Conservation (phyloP, 1,140 invertebrate species). For the Dinoponera quadriceps region DNA sequence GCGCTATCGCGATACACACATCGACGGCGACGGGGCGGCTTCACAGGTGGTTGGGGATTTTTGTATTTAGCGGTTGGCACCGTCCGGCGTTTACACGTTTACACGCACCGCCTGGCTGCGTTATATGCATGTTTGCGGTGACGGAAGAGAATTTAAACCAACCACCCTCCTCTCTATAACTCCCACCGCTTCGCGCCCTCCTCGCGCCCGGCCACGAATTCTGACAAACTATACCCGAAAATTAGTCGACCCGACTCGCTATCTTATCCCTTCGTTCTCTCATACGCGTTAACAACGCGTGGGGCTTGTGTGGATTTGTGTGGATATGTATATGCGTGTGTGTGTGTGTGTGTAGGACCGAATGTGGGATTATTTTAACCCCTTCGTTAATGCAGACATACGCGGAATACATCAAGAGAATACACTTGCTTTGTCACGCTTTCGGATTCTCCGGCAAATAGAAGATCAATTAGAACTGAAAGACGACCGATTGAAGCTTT, state of each 20-base stretch:
- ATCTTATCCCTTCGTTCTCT: conserved; percentile 34
- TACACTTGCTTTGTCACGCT: too few species aligned
- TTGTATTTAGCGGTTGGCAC: conserved; percentile 85
- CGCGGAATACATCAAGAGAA: too few species aligned
- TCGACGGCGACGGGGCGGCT: conserved; percentile 61
- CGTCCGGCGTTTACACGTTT: conserved; percentile 83
- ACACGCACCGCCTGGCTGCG: conserved; percentile 83
- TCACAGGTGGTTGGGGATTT: conserved; percentile 86
- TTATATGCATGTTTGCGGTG: conserved; percentile 85
- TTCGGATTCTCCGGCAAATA: too few species aligned
- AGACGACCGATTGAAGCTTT: too few species aligned
- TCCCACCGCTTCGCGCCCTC: conserved; percentile 20
- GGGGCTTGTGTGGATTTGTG: too few species aligned
- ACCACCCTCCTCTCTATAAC: conserved; percentile 66
- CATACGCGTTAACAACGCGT: not conserved
- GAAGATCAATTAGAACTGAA: too few species aligned
- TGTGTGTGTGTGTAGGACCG: not conserved
- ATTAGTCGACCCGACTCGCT: conserved; percentile 8
- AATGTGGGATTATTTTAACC: conserved; percentile 21
- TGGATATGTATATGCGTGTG: too few species aligned
- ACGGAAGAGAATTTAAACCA: conserved; percentile 85
- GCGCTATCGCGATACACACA: not conserved
- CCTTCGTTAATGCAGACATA: not conserved
- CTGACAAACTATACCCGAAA: conserved; percentile 48
- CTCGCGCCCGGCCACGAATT: conserved; percentile 24